These are phyloP conservation scores for Drosophila sturtevanti DNA, from an alignment of 1,140 invertebrate species.

Conservation along the genomic window DNA sequence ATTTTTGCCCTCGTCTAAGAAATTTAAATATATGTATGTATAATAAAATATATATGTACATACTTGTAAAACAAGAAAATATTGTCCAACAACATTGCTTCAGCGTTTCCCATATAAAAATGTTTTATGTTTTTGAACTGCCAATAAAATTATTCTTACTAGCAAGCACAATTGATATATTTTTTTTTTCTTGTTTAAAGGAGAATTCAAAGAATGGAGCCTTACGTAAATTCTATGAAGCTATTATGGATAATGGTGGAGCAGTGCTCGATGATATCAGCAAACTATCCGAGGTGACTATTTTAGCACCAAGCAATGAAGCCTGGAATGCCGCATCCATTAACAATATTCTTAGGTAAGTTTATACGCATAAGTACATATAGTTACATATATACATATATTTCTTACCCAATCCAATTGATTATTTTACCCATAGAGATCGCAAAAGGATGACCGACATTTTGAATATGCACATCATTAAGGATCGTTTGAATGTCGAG, in stretches of 20 bases:
- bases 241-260: slow-evolving; percentile 89
- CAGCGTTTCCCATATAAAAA: background rate
- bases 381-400: background rate
- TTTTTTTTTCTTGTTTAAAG: slow-evolving; percentile 72
- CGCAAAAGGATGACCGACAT: slow-evolving; percentile 88
- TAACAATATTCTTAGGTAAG: slow-evolving; percentile 86
- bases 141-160: background rate
- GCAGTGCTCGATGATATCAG: slow-evolving; percentile 90
- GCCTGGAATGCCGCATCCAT: slow-evolving; percentile 89
- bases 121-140: slow-evolving; percentile 8
- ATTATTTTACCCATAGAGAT: slow-evolving; percentile 83
- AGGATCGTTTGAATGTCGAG: slow-evolving; percentile 89
- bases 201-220: slow-evolving; percentile 92
- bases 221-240: slow-evolving; percentile 91
- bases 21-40: background rate
- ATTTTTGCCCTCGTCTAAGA: slow-evolving; percentile 22
- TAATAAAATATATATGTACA: background rate
- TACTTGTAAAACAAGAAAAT: background rate
- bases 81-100: slow-evolving; percentile 1
- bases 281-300: slow-evolving; percentile 88
- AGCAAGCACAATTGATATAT: background rate
- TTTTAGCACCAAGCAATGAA: slow-evolving; percentile 95
- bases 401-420: background rate
- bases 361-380: background rate
- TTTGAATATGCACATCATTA: slow-evolving; percentile 90